A percentile compares a stretch with the other conserved stretches of the same genome.
Evolutionary conservation across 2,797 vertebrate genomes (phyloP).

Genomic region (Pipistrellus pygmaeus): DNA sequence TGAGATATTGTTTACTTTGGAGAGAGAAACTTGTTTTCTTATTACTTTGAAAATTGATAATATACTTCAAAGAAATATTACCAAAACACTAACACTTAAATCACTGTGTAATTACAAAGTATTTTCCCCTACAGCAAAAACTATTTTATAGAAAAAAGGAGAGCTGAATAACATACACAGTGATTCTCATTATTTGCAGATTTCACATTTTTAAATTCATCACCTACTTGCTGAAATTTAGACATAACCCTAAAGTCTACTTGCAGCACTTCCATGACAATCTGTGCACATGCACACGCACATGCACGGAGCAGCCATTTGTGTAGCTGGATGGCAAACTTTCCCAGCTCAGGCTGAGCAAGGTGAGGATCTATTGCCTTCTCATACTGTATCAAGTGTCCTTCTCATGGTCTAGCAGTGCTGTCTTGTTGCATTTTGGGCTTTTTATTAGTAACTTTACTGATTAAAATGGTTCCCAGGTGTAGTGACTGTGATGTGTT

Average conservation of each 20-base stretch:
- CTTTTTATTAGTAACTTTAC: slow-evolving; percentile 1
- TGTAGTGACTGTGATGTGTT: not conserved
- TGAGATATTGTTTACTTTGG: slow-evolving; percentile 49
- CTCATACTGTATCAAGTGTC: not conserved
- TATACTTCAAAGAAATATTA: slow-evolving; percentile 11
- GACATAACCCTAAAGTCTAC: not conserved
- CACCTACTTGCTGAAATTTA: slow-evolving; percentile 11
- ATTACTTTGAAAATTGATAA: slow-evolving; percentile 24
- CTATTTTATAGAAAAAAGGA: slow-evolving; percentile 9
- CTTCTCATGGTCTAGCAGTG: not conserved
- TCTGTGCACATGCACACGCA: not conserved
- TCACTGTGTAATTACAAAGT: not conserved
- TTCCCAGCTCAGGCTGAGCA: not conserved
- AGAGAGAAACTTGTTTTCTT: slow-evolving; percentile 36
- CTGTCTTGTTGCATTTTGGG: not conserved
- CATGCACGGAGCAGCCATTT: not conserved
- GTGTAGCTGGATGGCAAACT: not conserved
- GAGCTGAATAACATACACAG: not conserved
- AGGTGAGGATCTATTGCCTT: not conserved
- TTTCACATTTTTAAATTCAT: not conserved
- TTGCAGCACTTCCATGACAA: not conserved
- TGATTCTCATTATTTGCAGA: slow-evolving; percentile 26
- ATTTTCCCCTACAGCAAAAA: not conserved
- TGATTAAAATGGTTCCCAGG: slow-evolving; percentile 22
- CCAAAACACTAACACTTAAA: slow-evolving; percentile 32